Evolutionary conservation across 2,888 invertebrate species (phyloP).

Genomic region (Euzophera pinguis): DNA sequence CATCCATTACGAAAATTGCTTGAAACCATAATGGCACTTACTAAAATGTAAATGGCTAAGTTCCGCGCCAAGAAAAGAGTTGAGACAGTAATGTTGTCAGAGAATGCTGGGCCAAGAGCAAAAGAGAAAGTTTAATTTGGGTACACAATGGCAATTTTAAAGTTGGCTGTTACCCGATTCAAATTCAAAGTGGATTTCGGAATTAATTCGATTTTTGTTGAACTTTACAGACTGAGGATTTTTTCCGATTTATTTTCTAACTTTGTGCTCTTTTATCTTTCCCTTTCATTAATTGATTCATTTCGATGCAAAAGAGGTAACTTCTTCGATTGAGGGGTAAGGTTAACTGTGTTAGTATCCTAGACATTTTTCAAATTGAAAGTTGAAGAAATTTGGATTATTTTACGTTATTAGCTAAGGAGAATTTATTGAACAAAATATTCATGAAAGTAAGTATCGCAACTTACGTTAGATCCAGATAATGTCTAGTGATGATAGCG

Average conservation of each 20-base stretch:
- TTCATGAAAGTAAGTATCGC: slow-evolving; percentile 18
- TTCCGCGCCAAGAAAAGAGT: slow-evolving; percentile 28
- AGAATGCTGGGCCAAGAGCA: slow-evolving; percentile 29
- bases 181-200: slow-evolving; percentile 60
- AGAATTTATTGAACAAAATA: not conserved
- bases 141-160: slow-evolving; percentile 64
- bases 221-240: slow-evolving; percentile 53
- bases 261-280: slow-evolving; percentile 39
- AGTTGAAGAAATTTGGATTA: not conserved
- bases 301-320: slow-evolving; percentile 14
- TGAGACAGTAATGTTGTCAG: slow-evolving; percentile 33
- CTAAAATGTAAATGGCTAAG: slow-evolving; percentile 21
- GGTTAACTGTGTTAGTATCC: slow-evolving; percentile 6
- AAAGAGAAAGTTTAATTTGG: slow-evolving; percentile 51
- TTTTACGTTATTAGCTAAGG: not conserved
- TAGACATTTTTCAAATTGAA: not conserved
- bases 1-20: slow-evolving; percentile 8
- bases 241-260: slow-evolving; percentile 48
- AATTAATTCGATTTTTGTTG: slow-evolving; percentile 64
- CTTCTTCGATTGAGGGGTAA: not conserved
- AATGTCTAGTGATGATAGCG: slow-evolving; percentile 66
- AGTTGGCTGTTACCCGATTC: slow-evolving; percentile 56
- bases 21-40: slow-evolving; percentile 4
- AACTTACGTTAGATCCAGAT: slow-evolving; percentile 56
- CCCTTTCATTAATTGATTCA: slow-evolving; percentile 16